Base-by-base conservation (phyloP, 1,140 invertebrate genomes). In the Diplogasteroides magnus region DNA sequence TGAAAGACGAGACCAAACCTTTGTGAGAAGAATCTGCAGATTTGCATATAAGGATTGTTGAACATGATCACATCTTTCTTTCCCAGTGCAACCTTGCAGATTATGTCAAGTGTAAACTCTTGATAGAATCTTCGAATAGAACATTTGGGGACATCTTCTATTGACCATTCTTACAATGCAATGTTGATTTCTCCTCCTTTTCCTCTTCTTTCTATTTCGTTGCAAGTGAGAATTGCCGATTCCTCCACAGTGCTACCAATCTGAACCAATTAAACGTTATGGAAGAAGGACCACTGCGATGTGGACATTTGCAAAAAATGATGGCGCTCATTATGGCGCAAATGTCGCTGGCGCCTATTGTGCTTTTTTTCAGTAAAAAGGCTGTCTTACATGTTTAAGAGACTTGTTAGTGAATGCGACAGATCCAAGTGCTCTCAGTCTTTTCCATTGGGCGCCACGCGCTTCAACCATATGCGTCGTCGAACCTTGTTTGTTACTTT, bases 11-110 rank as follows among this genome's bases (percentile, higher is more conserved):
- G 6, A 48, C 6, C 37, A 6, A 48, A 48, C 37, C 37, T 6
- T 11, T 48, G 19, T 6, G 19, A 48, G 37, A 48, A 11, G 6
- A 6, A 6, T 48, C 37, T 48, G 37, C 37, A 48, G 6, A 19
- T 11, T 48, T 6, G 6, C 6, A 48, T 6, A 48, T 48, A 48
- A 11, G 0, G 1, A 60, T 67, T 67, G 0, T 60, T 60, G 28
- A 67, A 67, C 11, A 31, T 28, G 3, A 31, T 15, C n/a, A 31
- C n/a, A 13, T 60, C 11, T 1, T 23, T 26, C 32, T 59, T 55
- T 15, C 65, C 65, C 56, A 67, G 27, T 14, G 65, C 56, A 1
- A 67, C 25, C 2, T 57, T 15, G 1, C 27, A 67, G 11, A 67
- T 67, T 3, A 67, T 56, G 15, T 67, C 65, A 23, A 58, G 59